Conservation (phyloP, 2,888 invertebrate species). For the Macrosoma leucophasiata region DNA sequence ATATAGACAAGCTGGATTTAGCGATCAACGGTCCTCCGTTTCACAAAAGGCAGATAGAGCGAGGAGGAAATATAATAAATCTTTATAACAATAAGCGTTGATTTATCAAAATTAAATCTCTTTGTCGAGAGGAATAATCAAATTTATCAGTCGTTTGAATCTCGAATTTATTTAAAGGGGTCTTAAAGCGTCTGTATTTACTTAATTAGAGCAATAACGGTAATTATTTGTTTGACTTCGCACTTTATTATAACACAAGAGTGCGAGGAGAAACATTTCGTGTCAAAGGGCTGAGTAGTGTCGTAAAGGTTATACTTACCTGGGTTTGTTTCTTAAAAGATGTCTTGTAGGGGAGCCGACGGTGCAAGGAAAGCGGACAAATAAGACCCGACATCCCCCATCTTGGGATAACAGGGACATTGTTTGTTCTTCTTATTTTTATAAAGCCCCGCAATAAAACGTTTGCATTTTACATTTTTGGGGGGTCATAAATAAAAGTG, state of each 20-base stretch:
- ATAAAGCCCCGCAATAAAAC: constrained; percentile 70
- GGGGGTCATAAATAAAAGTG: constrained; percentile 68
- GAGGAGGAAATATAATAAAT: constrained; percentile 54
- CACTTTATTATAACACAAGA: too few relatives aligned
- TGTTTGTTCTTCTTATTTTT: constrained; percentile 72
- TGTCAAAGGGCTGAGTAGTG: neutral
- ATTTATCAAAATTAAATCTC: constrained; percentile 73
- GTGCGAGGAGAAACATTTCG: too few relatives aligned
- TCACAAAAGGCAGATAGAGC: constrained; percentile 21
- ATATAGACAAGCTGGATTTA: too few relatives aligned
- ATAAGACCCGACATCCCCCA: constrained; percentile 59
- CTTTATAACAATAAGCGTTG: constrained; percentile 60
- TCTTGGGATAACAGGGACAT: constrained; percentile 58
- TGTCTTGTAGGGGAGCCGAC: constrained; percentile 39
- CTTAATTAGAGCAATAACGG: constrained; percentile 38
- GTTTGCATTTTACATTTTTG: constrained; percentile 73
- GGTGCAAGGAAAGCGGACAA: constrained; percentile 41
- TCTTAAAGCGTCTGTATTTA: constrained; percentile 45
- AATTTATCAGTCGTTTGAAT: constrained; percentile 71
- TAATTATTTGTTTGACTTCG: too few relatives aligned
- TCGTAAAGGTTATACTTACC: constrained; percentile 33
- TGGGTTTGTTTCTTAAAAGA: constrained; percentile 38
- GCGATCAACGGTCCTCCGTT: too few relatives aligned
- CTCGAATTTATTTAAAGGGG: constrained; percentile 60
- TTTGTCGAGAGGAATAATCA: constrained; percentile 65